Evolutionary conservation across 1,140 invertebrate genomes (phyloP).

Genomic region (Psix sp.): DNA sequence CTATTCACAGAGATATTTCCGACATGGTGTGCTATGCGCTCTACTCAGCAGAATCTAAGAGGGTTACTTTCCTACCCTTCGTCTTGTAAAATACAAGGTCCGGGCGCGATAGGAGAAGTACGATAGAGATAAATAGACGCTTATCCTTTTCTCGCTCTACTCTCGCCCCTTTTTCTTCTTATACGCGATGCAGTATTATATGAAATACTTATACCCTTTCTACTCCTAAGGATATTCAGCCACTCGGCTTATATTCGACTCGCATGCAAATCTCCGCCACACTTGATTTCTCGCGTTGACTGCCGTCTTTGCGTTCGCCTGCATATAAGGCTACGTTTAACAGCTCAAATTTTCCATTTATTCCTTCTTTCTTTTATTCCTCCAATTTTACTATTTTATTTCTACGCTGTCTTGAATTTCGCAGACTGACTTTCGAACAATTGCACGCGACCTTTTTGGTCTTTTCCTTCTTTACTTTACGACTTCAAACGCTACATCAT

Average conservation of each 20-base stretch:
- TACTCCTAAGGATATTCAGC: slow-evolving; percentile 67
- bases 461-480: too few relatives aligned
- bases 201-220: slow-evolving; percentile 72
- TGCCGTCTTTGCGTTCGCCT: slow-evolving; percentile 56
- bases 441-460: slow-evolving; percentile 15
- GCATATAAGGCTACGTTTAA: slow-evolving; percentile 52
- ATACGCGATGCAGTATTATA: slow-evolving; percentile 69
- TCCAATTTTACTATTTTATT: slow-evolving; percentile 49
- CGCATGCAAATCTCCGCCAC: slow-evolving; percentile 74
- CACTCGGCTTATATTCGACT: slow-evolving; percentile 66
- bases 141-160: slow-evolving; percentile 26
- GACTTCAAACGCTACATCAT: too few relatives aligned
- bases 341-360: slow-evolving; percentile 50
- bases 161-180: slow-evolving; percentile 45
- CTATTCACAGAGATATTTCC: slow-evolving; percentile 44
- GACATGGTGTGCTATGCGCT: slow-evolving; percentile 33
- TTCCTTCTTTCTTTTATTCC: slow-evolving; percentile 27
- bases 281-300: slow-evolving; percentile 73
- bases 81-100: slow-evolving; percentile 63
- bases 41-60: slow-evolving; percentile 60
- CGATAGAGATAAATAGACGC: slow-evolving; percentile 47
- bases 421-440: slow-evolving; percentile 31
- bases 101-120: slow-evolving; percentile 48
- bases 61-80: slow-evolving; percentile 62
- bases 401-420: slow-evolving; percentile 25